Percentiles rank a stretch among this genome's conserved stretches.
Conservation (phyloP, 2,113 vertebrate species). For the Capreolus pygargus region DNA sequence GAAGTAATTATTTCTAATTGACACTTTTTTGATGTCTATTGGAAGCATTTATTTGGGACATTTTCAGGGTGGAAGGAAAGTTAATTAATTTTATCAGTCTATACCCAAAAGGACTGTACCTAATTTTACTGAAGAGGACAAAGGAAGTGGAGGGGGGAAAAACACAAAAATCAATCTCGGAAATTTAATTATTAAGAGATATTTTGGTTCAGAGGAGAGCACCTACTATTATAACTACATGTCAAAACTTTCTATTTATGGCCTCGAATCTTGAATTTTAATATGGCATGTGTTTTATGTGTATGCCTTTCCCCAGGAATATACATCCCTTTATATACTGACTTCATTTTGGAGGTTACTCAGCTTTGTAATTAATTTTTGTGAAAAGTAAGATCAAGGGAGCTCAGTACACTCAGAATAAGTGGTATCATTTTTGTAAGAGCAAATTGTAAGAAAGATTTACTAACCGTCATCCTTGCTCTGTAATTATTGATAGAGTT, state of each 20-base stretch:
- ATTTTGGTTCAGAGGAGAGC: conserved; percentile 44
- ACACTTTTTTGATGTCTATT: conserved; percentile 78
- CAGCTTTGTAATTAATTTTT: conserved; percentile 29
- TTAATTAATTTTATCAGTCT: conserved; percentile 66
- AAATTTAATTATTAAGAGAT: conserved; percentile 45
- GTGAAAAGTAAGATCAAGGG: background rate
- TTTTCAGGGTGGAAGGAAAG: conserved; percentile 30
- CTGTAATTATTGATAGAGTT: conserved; percentile 74
- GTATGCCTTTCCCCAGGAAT: background rate
- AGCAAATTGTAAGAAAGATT: conserved; percentile 44
- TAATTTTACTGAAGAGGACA: conserved; percentile 52
- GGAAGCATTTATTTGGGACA: conserved; percentile 68
- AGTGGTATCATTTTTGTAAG: conserved; percentile 27
- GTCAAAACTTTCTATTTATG: conserved; percentile 10
- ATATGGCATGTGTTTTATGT: background rate
- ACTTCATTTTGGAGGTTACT: conserved; percentile 10
- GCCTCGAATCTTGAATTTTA: background rate
- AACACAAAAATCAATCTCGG: conserved; percentile 28
- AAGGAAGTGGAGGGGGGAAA: conserved; percentile 29
- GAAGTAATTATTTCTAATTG: conserved; percentile 77
- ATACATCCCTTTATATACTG: background rate
- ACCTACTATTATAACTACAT: background rate
- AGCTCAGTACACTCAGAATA: background rate
- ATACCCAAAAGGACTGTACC: background rate
- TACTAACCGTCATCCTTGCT: background rate